Percentiles rank a stretch among this genome's conserved stretches.
phyloP scores from a whole-genome alignment of 2,888 invertebrate species.

The Choreutis nemorana region DNA sequence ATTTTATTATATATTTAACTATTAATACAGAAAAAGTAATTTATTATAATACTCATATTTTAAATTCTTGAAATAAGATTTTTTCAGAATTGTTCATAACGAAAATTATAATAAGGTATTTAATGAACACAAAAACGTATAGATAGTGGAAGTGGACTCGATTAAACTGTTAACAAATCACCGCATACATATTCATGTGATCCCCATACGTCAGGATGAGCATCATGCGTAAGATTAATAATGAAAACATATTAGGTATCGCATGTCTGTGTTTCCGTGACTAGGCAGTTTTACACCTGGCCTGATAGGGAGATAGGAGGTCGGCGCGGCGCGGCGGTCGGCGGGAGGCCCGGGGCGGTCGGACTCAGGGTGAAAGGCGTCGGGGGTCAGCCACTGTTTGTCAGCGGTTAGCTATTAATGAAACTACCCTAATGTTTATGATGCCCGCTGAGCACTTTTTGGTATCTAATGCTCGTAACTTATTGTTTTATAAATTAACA shows the following conservation, averaged over 20 bases:
- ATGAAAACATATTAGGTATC: constrained; percentile 64
- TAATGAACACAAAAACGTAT: too few species aligned
- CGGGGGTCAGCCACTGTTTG: constrained; percentile 48
- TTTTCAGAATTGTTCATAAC: too few species aligned
- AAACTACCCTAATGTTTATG: constrained; percentile 60
- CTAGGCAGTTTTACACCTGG: constrained; percentile 65
- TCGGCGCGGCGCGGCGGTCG: constrained; percentile 10
- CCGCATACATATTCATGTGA: constrained; percentile 57
- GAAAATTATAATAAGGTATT: too few species aligned
- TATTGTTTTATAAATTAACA: constrained; percentile 52
- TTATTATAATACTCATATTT: too few species aligned
- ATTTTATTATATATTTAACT: too few species aligned
- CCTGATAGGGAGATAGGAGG: constrained; percentile 31
- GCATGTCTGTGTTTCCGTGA: constrained; percentile 63
- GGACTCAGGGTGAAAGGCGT: too few species aligned
- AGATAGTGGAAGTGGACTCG: too few species aligned
- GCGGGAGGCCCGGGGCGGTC: constrained; percentile 20
- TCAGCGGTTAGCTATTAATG: constrained; percentile 61
- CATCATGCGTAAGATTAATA: constrained; percentile 53
- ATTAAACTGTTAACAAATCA: too few species aligned
- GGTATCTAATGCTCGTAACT: constrained; percentile 27
- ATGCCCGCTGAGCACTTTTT: constrained; percentile 48
- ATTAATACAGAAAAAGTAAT: too few species aligned
- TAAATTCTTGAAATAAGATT: too few species aligned
- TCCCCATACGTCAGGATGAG: constrained; percentile 35